Evolutionary conservation across 2,113 vertebrate genomes (phyloP).

Genomic region (Suncus etruscus): DNA sequence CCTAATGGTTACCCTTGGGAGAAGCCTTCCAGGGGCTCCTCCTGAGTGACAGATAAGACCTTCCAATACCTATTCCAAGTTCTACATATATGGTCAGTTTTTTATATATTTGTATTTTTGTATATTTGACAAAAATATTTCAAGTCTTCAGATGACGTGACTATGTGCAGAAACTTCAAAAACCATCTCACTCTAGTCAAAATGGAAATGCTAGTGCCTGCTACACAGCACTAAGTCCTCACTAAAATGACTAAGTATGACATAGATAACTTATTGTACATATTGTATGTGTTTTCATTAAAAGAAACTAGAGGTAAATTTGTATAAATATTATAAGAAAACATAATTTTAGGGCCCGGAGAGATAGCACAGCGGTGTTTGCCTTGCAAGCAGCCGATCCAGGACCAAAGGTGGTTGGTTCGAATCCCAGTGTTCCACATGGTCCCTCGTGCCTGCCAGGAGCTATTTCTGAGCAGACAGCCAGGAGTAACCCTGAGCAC

Average conservation of each 20-base stretch:
- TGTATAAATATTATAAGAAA: conserved; percentile 14
- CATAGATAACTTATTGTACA: not conserved
- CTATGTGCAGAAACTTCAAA: not conserved
- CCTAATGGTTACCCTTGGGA: accelerated
- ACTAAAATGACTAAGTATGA: not conserved
- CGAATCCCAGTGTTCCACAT: too few species aligned
- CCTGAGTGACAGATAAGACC: not conserved
- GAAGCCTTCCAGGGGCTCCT: not conserved
- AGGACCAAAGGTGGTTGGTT: too few species aligned
- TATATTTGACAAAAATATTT: not conserved
- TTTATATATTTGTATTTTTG: too few species aligned
- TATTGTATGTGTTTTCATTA: not conserved
- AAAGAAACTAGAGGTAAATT: conserved; percentile 31
- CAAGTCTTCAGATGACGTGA: conserved; percentile 1
- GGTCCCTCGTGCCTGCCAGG: too few species aligned
- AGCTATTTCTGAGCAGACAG: too few species aligned
- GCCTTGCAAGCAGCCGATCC: too few species aligned
- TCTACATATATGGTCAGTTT: not conserved
- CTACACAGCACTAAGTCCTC: not conserved
- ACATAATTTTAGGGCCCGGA: not conserved
- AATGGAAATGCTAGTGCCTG: not conserved
- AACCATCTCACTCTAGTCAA: not conserved
- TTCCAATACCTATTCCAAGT: not conserved
- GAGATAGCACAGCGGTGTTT: too few species aligned
- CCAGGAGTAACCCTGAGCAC: too few species aligned